Percentiles rank a stretch among this genome's conserved stretches.
Conservation (phyloP, 2,113 vertebrate species). For the Arvicanthis niloticus region DNA sequence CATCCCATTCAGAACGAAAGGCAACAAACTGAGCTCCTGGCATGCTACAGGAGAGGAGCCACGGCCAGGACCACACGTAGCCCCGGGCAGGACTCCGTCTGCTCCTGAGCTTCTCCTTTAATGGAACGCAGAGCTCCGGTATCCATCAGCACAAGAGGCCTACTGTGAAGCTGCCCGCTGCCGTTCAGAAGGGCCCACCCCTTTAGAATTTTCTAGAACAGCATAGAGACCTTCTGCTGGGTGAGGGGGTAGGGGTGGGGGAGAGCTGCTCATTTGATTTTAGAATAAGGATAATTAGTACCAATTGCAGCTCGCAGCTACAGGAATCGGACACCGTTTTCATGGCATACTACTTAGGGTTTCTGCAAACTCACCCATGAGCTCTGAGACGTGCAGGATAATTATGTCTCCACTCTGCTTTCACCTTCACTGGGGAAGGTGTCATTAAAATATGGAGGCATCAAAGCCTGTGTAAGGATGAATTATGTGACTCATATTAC, state of each 20-base stretch:
- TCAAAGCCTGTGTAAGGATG: neutral
- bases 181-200: neutral
- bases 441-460: neutral
- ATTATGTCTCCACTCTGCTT: neutral
- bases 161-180: neutral
- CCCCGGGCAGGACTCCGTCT: neutral
- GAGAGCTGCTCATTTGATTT: constrained; percentile 54
- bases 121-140: neutral
- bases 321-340: neutral
- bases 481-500: neutral
- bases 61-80: neutral
- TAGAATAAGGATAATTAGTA: constrained; percentile 54
- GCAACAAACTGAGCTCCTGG: neutral
- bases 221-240: neutral
- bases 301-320: neutral
- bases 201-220: constrained; percentile 57
- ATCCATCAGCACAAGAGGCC: neutral
- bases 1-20: constrained; percentile 26
- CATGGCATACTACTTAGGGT: neutral
- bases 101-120: neutral
- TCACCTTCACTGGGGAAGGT: neutral
- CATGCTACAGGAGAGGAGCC: neutral
- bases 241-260: accelerated
- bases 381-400: neutral
- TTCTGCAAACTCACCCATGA: neutral